These are phyloP conservation scores for Ranitomeya variabilis DNA, from an alignment of 2,113 vertebrate species.

Conservation along the genomic window DNA sequence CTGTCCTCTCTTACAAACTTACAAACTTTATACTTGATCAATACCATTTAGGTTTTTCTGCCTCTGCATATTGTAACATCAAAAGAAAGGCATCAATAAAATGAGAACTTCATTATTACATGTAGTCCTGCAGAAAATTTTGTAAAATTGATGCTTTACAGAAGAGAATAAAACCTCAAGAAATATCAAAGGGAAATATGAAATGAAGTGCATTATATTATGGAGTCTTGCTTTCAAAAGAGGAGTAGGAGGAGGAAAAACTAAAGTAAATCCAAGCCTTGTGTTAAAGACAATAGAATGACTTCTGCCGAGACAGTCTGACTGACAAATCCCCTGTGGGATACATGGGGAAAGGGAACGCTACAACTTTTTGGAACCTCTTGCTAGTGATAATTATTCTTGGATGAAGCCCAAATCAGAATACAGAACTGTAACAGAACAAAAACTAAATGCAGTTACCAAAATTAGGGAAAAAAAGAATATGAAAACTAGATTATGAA, in stretches of 20 bases:
- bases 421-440: neutral
- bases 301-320: conserved; percentile 7
- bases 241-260: neutral
- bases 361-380: neutral
- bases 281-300: neutral
- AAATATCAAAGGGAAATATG: neutral
- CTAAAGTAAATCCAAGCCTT: neutral
- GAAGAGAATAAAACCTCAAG: neutral
- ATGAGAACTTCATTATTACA: neutral
- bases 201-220: neutral
- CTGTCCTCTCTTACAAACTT: too few species aligned
- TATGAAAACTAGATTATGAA: too few species aligned
- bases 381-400: neutral
- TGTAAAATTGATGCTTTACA: neutral
- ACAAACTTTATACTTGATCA: neutral
- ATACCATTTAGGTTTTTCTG: neutral
- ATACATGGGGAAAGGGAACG: neutral
- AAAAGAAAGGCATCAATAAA: neutral
- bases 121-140: neutral
- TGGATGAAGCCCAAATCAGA: conserved; percentile 5
- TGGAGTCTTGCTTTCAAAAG: too few species aligned
- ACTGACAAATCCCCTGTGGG: neutral
- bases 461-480: too few species aligned
- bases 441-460: neutral
- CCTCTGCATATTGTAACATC: neutral